A percentile compares a stretch with the other conserved stretches of the same genome.
Evolutionary conservation across 2,797 vertebrate genomes (phyloP).

Genomic region (Eulemur mongoz): DNA sequence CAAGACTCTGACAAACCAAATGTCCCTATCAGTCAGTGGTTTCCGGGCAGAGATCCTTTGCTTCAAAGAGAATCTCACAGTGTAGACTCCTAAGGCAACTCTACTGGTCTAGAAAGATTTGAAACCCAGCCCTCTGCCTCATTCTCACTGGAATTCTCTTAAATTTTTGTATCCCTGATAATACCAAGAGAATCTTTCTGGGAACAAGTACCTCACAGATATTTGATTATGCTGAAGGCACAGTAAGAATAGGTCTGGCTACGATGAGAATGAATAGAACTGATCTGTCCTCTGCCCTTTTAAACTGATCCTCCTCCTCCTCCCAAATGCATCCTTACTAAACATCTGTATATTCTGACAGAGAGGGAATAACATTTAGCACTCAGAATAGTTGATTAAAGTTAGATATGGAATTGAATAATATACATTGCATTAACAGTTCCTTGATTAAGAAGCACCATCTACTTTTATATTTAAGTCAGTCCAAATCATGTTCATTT

Average conservation of each 20-base stretch:
- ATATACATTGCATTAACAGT: not conserved
- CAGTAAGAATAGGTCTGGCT: not conserved
- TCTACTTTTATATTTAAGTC: not conserved
- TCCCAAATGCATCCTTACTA: not conserved
- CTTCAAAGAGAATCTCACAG: not conserved
- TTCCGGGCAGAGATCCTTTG: not conserved
- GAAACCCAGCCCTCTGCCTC: not conserved
- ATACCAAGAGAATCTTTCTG: not conserved
- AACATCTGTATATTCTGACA: not conserved
- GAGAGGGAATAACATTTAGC: not conserved
- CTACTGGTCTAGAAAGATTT: not conserved
- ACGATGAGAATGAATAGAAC: not conserved
- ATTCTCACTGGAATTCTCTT: not conserved
- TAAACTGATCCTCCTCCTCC: not conserved
- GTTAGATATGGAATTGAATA: not conserved
- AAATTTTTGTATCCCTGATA: not conserved
- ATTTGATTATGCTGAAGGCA: not conserved
- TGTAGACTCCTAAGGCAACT: not conserved
- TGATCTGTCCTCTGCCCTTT: not conserved
- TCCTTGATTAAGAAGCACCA: not conserved
- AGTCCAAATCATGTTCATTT: not conserved
- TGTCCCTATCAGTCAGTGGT: not conserved
- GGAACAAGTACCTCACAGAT: not conserved
- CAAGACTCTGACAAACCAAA: not conserved
- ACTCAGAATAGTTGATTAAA: not conserved